Evolutionary conservation across 2,888 invertebrate species (phyloP), one percentile per base, ranked within the genome.

Genomic region (Coecobrya sp.): DNA sequence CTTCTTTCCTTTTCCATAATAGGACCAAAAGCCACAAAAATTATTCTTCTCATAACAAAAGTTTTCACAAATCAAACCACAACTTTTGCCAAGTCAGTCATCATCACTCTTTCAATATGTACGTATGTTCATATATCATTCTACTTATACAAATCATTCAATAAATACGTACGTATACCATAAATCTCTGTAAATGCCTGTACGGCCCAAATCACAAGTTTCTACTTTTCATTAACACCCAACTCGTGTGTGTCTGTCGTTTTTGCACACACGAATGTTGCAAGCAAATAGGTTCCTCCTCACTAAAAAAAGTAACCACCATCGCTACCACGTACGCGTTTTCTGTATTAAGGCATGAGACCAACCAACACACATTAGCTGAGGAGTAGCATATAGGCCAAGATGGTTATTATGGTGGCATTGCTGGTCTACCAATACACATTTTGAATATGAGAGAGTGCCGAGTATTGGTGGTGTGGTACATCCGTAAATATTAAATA

Each of bases 211-310:
- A 62, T 62, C 62, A 62, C 10, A 62, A 85, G 65, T 52, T 87
- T 52, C 76, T 82, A 79, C 89, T 45, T 88, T 89, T 89, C 89
- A 89, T 89, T 89, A 84, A 89, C 89, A 82, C 55, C 82, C 42
- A 52, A 19, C 81, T 16, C 49, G 30, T 52, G 22, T 25, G 22
- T 49, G 49, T 81, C 10, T 73, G 30, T 19, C 19, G 25, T 76
- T 49, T 11, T 5, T 73, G n/a, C n/a, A 19, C 22, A 19, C 22
- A 19, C 52, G 22, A 79, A 25, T 79, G 52, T 49, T 79, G 42
- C 30, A 45, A 49, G 13, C 49, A 76, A 76, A 76, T 49, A 76
- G 45, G 45, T 76, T 49, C 10, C 68, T 62, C 82, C 59, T 52
- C 59, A 62, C 30, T 36, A 84, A 10, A 52, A 55, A n/a, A n/a